These are phyloP conservation scores for Leucozona laternaria DNA, from an alignment of 2,888 invertebrate genomes.

Conservation along the genomic window DNA sequence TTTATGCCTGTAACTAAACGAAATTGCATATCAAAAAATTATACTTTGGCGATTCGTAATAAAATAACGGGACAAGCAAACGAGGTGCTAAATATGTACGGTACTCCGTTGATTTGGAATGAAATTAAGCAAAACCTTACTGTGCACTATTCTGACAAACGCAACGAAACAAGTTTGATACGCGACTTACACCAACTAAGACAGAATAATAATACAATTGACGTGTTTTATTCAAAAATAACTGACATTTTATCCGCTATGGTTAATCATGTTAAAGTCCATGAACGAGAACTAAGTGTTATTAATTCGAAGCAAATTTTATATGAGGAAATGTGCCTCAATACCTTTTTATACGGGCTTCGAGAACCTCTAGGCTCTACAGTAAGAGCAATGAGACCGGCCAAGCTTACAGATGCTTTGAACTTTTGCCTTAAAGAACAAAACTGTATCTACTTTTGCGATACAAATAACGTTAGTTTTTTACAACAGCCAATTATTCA, in stretches of 20 bases:
- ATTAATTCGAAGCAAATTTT: conserved; percentile 65
- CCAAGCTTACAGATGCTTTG: conserved; percentile 65
- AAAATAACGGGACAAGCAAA: no score
- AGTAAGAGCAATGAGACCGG: conserved; percentile 76
- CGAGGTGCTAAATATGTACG: no score
- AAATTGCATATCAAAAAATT: conserved; percentile 51
- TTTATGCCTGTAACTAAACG: conserved; percentile 43
- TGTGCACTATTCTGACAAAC: conserved; percentile 65
- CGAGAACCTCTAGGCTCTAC: conserved; percentile 75
- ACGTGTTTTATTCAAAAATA: no score
- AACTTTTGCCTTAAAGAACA: conserved; percentile 70
- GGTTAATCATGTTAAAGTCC: conserved; percentile 44
- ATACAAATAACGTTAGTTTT: not conserved
- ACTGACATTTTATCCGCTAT: conserved; percentile 46
- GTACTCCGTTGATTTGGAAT: no score
- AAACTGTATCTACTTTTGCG: conserved; percentile 65
- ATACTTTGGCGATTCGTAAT: conserved; percentile 71
- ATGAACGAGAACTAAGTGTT: conserved; percentile 64
- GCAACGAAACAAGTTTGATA: conserved; percentile 66
- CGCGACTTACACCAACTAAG: conserved; percentile 64
- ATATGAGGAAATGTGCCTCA: conserved; percentile 75
- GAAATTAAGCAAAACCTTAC: conserved; percentile 70
- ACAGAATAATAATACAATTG: conserved; percentile 57
- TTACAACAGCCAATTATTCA: not conserved
- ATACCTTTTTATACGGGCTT: conserved; percentile 72